A percentile compares a stretch with the other conserved stretches of the same genome.
Evolutionary conservation across 2,888 invertebrate genomes (phyloP).

Genomic region (Osmoderma eremita): DNA sequence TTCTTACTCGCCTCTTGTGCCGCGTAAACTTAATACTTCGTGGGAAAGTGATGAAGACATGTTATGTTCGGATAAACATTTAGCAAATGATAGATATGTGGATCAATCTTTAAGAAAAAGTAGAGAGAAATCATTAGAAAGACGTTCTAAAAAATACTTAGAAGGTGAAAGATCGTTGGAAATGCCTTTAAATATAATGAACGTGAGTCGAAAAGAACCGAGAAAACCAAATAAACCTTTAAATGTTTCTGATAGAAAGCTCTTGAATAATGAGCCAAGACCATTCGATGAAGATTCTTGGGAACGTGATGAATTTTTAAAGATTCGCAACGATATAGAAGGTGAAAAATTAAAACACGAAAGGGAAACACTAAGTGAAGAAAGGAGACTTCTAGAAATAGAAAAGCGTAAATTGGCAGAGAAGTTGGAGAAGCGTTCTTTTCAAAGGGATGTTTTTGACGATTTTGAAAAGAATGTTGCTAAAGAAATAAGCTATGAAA

Average conservation of each 20-base stretch:
- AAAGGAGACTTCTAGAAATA: constrained; percentile 47
- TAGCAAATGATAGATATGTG: background rate
- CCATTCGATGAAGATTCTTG: constrained; percentile 47
- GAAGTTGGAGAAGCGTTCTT: constrained; percentile 41
- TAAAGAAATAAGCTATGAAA: constrained; percentile 18
- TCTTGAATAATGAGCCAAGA: constrained; percentile 13
- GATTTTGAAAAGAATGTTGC: constrained; percentile 7
- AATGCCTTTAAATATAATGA: constrained; percentile 49
- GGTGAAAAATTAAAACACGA: constrained; percentile 46
- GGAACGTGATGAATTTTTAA: constrained; percentile 48
- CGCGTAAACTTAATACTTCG: constrained; percentile 43
- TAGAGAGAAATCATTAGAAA: constrained; percentile 13
- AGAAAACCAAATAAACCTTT: constrained; percentile 17
- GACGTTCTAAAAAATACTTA: constrained; percentile 24
- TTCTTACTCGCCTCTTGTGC: constrained; percentile 29
- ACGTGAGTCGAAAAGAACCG: constrained; percentile 36
- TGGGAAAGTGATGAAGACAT: constrained; percentile 52
- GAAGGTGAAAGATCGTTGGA: constrained; percentile 48
- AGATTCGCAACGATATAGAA: constrained; percentile 44
- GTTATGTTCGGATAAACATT: constrained; percentile 7
- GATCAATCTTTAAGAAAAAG: constrained; percentile 1
- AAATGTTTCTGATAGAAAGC: constrained; percentile 14
- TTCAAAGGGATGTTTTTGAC: constrained; percentile 17
- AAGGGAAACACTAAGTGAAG: constrained; percentile 47
- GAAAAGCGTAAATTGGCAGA: constrained; percentile 47